Base-by-base conservation (phyloP, 2,113 vertebrate species). In the Tupaia tana region DNA sequence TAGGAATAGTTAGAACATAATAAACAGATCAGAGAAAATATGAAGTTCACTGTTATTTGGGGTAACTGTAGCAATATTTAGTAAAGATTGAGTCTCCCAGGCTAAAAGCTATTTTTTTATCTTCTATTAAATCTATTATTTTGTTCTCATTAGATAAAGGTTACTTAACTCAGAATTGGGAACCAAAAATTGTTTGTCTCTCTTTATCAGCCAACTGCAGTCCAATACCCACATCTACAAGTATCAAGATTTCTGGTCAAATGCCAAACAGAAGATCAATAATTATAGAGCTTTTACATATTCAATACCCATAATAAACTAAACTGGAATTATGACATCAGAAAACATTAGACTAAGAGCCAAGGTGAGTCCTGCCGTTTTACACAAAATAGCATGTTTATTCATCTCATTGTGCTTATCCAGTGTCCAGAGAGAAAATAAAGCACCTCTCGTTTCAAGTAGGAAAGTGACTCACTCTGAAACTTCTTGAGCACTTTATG, bases 21-120 rank as follows among this genome's bases (percentile, higher is more conserved):
- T 69, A 75, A 95, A 84, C 56, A 70, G n/a, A 66, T 84, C 43
- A 71, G 54, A 86, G 16, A 79, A 71, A 85, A 79, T 82, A 88
- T n/a, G 20, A 56, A 95, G 27, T 20, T 78, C 24, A 88, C 27
- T 67, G 20, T 85, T 77, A 86, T 86, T 22, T 95, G 59, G 15
- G 29, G 18, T 74, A 84, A 86, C 67, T 83, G 6, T 5, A 58
- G 52, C 4, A 64, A 85, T 29, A 84, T 77, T 92, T 96, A 92
- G 71, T 63, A 87, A 95, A 97, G 20, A 89, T 6, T 90, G 20
- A 12, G 22, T 77, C 27, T 85, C 67, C 34, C 34, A 67, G 27
- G 43, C 81, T 82, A 86, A 88, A 95, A 93, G 9, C 14, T 29
- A 10, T 59, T 71, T 22, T 69, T 92, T n/a, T 75, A n/a, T 13